Conservation (phyloP, 2,113 vertebrate genomes). For the Chascanopsetta lugubris region DNA sequence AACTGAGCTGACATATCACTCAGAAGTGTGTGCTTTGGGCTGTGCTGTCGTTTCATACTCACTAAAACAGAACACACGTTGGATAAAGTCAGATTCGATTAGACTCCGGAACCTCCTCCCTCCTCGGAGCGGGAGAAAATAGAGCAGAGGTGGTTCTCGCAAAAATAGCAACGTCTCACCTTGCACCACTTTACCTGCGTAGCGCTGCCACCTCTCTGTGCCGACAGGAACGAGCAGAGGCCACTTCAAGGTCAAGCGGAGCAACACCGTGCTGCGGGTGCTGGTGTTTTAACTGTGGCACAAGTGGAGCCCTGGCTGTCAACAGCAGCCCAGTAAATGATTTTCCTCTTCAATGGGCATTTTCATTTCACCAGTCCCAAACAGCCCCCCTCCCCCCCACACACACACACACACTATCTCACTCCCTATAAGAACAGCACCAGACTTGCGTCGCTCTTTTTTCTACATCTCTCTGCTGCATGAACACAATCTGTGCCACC, state of each 20-base stretch:
- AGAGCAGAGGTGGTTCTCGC: conserved; percentile 19
- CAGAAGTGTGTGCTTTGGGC: no score
- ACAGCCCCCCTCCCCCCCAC: conserved; percentile 9
- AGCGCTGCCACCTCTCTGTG: conserved; percentile 4
- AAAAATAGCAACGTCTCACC: conserved; percentile 43
- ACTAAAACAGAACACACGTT: no score
- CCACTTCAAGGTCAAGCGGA: conserved; percentile 42
- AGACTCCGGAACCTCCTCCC: no score
- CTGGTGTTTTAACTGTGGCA: conserved; percentile 8
- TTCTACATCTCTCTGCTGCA: conserved; percentile 25
- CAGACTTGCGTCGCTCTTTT: conserved; percentile 17
- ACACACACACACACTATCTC: conserved; percentile 6
- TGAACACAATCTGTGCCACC: conserved; percentile 35
- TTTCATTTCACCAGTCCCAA: conserved; percentile 4
- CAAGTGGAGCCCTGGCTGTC: conserved; percentile 27
- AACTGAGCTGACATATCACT: no score
- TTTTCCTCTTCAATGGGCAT: background rate
- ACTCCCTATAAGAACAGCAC: background rate
- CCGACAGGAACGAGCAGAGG: conserved; percentile 1
- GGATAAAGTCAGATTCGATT: no score
- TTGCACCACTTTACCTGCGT: conserved; percentile 20
- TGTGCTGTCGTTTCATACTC: no score
- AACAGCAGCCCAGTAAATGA: conserved; percentile 6
- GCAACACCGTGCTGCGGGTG: background rate
- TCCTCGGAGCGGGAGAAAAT: conserved; percentile 1